These are phyloP conservation scores for Sibirionetta formosa DNA, from an alignment of 2,797 vertebrate species.

Conservation along the genomic window DNA sequence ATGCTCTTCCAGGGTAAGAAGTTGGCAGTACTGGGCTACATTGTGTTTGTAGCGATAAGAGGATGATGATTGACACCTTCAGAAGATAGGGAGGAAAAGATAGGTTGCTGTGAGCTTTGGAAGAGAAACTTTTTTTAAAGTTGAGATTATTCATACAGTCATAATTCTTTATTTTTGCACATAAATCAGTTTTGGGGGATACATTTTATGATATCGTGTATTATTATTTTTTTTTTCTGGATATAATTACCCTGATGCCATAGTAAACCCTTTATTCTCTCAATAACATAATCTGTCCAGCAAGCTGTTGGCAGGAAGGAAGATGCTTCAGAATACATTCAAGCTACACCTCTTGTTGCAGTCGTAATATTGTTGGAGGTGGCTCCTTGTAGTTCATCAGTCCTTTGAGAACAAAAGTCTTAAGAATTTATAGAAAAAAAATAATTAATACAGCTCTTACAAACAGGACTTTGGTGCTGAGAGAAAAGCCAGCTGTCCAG, in stretches of 20 bases:
- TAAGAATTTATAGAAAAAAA: background rate
- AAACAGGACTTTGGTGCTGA: rapidly evolving
- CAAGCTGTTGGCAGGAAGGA: background rate
- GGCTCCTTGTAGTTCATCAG: background rate
- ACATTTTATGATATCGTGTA: background rate
- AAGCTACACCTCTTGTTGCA: background rate
- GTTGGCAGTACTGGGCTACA: rapidly evolving
- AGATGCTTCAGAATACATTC: background rate
- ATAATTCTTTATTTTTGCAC: background rate
- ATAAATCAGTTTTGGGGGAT: background rate
- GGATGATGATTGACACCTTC: background rate
- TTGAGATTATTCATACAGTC: background rate
- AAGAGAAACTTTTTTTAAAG: background rate
- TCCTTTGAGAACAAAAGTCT: background rate
- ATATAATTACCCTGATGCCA: conserved; percentile 26
- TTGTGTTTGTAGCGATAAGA: background rate
- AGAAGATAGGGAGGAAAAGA: background rate
- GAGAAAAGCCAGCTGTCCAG: background rate
- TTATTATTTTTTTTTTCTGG: background rate
- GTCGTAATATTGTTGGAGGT: background rate
- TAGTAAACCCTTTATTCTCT: conserved; percentile 39
- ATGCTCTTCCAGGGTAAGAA: background rate
- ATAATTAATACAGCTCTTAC: background rate
- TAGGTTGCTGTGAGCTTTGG: background rate
- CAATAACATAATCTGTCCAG: background rate